Percentiles rank a stretch among this genome's conserved stretches.
Conservation (phyloP, 1,140 invertebrate species). For the Thaumetopoea pityocampa region DNA sequence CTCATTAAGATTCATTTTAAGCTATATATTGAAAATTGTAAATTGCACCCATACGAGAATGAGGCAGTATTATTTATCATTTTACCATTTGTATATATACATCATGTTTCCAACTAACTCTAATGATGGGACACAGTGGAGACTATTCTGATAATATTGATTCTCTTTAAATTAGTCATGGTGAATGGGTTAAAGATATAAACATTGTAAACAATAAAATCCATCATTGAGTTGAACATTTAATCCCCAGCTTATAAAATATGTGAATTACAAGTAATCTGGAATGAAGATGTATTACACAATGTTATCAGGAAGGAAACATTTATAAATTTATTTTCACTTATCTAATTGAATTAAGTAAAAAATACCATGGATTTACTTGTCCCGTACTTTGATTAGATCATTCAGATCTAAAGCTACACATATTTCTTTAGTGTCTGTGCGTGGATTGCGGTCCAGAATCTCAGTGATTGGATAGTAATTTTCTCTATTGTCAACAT, state of each 20-base stretch:
- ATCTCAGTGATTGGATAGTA: conserved; percentile 78
- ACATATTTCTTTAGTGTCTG: conserved; percentile 73
- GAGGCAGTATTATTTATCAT: no score
- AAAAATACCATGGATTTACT: conserved; percentile 56
- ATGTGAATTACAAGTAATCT: conserved; percentile 63
- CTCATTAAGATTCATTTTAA: no score
- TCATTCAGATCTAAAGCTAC: conserved; percentile 74
- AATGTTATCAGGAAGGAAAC: conserved; percentile 59
- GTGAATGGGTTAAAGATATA: neutral
- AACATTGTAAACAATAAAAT: conserved; percentile 15
- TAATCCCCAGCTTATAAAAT: conserved; percentile 67
- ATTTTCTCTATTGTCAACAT: conserved; percentile 80
- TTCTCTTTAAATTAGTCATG: no score
- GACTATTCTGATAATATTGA: no score
- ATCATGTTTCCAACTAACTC: no score
- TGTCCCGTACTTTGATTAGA: conserved; percentile 75
- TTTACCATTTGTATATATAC: no score
- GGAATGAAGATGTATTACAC: conserved; percentile 71
- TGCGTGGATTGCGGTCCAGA: conserved; percentile 70
- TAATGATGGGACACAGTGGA: no score
- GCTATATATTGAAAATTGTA: no score
- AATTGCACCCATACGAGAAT: no score
- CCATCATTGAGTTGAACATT: conserved; percentile 53
- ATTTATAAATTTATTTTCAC: conserved; percentile 57
- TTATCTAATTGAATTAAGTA: conserved; percentile 66